phyloP scores from a whole-genome alignment of 2,797 vertebrate genomes.

The Periparus ater region DNA sequence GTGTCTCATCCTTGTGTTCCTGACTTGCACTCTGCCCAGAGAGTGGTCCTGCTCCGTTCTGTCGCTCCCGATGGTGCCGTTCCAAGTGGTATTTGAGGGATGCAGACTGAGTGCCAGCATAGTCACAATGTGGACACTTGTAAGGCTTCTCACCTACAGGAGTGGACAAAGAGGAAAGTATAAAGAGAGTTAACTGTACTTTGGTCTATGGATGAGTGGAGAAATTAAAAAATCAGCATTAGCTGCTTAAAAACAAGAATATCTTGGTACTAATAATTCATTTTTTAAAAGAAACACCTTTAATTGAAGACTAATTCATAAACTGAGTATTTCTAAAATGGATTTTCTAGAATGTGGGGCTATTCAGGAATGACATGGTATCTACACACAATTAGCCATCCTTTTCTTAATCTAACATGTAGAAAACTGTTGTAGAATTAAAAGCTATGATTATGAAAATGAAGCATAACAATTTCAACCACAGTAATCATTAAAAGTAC shows the following conservation, averaged over 20 bases:
- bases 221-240: conserved; percentile 34
- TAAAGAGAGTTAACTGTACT: conserved; percentile 64
- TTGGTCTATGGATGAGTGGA: neutral
- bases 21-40: conserved; percentile 77
- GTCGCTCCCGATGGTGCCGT: conserved; percentile 93
- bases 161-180: conserved; percentile 52
- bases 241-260: conserved; percentile 52
- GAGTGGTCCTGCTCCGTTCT: conserved; percentile 89
- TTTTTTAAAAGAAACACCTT: conserved; percentile 49
- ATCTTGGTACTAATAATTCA: conserved; percentile 57
- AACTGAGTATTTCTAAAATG: conserved; percentile 61
- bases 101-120: conserved; percentile 98
- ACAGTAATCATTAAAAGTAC: conserved; percentile 81
- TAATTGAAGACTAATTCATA: conserved; percentile 71
- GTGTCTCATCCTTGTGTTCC: conserved; percentile 91
- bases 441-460: conserved; percentile 84
- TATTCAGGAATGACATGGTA: conserved; percentile 75
- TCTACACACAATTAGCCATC: conserved; percentile 79
- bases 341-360: conserved; percentile 69
- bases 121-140: conserved; percentile 98
- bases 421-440: conserved; percentile 78
- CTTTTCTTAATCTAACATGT: conserved; percentile 80
- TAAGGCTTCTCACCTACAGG: conserved; percentile 96
- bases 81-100: conserved; percentile 98
- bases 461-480: conserved; percentile 80